Conservation (phyloP, 2,797 vertebrate genomes). For the Melanotaenia trifasciata region DNA sequence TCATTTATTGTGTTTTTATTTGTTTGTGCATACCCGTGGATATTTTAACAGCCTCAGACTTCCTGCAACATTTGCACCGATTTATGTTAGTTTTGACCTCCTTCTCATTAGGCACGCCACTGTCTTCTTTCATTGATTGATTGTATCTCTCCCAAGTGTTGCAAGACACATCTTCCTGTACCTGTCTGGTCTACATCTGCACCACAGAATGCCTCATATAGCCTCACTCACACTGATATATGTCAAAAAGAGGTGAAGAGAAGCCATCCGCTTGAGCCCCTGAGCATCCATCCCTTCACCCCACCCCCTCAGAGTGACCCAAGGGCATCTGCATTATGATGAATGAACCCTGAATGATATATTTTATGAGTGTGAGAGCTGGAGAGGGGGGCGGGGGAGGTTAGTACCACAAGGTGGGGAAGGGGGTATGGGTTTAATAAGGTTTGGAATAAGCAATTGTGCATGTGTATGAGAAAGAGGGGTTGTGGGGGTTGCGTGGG, state of each 20-base stretch:
- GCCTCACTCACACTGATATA: slow-evolving; percentile 26
- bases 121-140: neutral
- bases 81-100: slow-evolving; percentile 36
- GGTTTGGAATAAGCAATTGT: slow-evolving; percentile 71
- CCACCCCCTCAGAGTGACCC: slow-evolving; percentile 62
- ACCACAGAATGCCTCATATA: slow-evolving; percentile 24
- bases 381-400: slow-evolving; percentile 47
- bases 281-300: slow-evolving; percentile 39
- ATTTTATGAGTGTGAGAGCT: slow-evolving; percentile 70
- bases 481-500: slow-evolving; percentile 58
- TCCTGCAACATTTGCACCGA: slow-evolving; percentile 29
- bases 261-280: slow-evolving; percentile 40
- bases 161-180: slow-evolving; percentile 15
- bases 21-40: slow-evolving; percentile 35
- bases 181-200: neutral
- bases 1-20: slow-evolving; percentile 4
- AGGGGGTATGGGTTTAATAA: slow-evolving; percentile 71
- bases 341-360: slow-evolving; percentile 72
- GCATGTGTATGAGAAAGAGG: slow-evolving; percentile 27
- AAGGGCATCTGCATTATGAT: slow-evolving; percentile 80
- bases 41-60: slow-evolving; percentile 31
- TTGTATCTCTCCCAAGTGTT: slow-evolving; percentile 11
- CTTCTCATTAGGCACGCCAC: slow-evolving; percentile 16
- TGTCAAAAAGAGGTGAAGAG: slow-evolving; percentile 35
- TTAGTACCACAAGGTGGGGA: slow-evolving; percentile 58